Evolutionary conservation across 2,797 vertebrate genomes (phyloP).

Genomic region (Rhynchotus rufescens): DNA sequence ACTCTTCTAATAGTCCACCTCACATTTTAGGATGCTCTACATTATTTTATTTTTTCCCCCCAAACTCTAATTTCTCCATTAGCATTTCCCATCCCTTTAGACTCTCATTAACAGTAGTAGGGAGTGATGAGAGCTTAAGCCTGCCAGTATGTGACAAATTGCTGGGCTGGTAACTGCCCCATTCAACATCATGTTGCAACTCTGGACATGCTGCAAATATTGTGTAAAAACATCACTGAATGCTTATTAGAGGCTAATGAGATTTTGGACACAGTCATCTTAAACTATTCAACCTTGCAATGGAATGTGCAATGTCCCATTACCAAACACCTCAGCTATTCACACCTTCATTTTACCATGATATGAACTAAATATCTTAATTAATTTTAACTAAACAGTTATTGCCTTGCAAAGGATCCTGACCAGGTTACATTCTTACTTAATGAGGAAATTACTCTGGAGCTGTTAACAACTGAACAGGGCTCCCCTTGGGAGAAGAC

Average conservation of each 20-base stretch:
- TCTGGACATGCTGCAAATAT: background rate
- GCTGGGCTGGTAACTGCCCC: background rate
- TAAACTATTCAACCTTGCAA: background rate
- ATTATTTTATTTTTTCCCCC: background rate
- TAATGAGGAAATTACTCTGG: conserved; percentile 72
- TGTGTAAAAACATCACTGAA: background rate
- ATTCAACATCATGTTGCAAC: background rate
- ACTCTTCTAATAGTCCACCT: background rate
- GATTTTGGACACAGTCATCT: background rate
- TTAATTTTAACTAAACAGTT: conserved; percentile 75
- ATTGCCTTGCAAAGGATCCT: conserved; percentile 40
- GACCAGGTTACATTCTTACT: conserved; percentile 69
- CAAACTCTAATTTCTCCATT: background rate
- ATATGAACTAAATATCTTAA: conserved; percentile 72
- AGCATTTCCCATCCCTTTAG: background rate
- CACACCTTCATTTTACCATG: conserved; percentile 33
- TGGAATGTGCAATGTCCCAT: background rate
- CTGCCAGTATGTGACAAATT: background rate
- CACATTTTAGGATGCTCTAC: background rate
- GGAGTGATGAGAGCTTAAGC: background rate
- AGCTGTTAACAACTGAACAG: conserved; percentile 57
- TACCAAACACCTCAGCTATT: background rate
- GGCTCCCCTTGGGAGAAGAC: conserved; percentile 34
- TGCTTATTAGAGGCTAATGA: background rate
- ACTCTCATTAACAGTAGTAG: background rate